Evolutionary conservation across 2,888 invertebrate species (phyloP).

Genomic region (Pachydiplax longipennis): DNA sequence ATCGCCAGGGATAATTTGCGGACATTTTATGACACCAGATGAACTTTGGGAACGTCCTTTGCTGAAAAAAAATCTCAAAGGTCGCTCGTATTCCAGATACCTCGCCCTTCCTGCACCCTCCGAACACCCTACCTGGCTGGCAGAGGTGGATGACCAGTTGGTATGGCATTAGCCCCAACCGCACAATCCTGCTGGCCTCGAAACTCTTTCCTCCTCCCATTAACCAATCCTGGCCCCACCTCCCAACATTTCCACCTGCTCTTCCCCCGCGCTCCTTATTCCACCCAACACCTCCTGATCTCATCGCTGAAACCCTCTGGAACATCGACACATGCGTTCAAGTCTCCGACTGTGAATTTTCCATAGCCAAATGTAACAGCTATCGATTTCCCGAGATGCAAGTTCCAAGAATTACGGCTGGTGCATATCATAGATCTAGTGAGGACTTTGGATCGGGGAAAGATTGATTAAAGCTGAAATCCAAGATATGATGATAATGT

Average conservation of each 20-base stretch:
- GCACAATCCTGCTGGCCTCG: conserved; percentile 41
- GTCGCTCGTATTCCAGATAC: background rate
- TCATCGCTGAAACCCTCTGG: background rate
- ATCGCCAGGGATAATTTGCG: background rate
- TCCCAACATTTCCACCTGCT: background rate
- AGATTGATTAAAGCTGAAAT: too few relatives aligned
- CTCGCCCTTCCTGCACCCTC: background rate
- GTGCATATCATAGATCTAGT: too few relatives aligned
- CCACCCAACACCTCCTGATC: background rate
- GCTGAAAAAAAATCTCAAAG: background rate
- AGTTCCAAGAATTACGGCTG: too few relatives aligned
- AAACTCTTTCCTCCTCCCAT: background rate
- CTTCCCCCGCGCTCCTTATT: background rate
- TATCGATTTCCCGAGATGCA: background rate
- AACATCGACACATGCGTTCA: background rate
- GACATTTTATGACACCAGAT: background rate
- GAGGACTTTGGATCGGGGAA: too few relatives aligned
- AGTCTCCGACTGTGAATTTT: background rate
- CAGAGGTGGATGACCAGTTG: conserved; percentile 30
- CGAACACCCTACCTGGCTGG: conserved; percentile 15
- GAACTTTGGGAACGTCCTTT: background rate
- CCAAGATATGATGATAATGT: too few relatives aligned
- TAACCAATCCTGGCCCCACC: conserved; percentile 11
- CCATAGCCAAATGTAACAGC: background rate
- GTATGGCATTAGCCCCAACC: conserved; percentile 34